Evolutionary conservation across 2,113 vertebrate species (phyloP).

Genomic region (Leucopsar rothschildi): DNA sequence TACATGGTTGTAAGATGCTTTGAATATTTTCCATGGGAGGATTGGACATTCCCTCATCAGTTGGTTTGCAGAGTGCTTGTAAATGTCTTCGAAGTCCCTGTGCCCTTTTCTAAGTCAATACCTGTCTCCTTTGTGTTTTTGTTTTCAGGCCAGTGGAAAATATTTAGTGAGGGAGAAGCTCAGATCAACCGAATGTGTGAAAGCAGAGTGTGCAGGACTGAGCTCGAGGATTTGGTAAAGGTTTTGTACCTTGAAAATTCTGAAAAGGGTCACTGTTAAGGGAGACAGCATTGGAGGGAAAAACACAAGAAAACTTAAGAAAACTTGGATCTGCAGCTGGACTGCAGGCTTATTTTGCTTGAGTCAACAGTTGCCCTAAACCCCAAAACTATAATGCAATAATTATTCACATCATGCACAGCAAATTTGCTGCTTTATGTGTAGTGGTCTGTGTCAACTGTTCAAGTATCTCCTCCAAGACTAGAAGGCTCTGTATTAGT

Average conservation of each 20-base stretch:
- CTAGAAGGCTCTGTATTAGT: conserved; percentile 47
- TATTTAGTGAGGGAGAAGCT: conserved; percentile 81
- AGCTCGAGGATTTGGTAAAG: conserved; percentile 82
- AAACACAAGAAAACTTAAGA: conserved; percentile 66
- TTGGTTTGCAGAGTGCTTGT: conserved; percentile 4
- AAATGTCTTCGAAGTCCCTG: not conserved
- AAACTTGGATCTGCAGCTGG: conserved; percentile 76
- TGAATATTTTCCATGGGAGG: conserved; percentile 39
- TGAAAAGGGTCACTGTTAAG: conserved; percentile 81
- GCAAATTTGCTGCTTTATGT: conserved; percentile 73
- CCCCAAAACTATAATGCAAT: conserved; percentile 69
- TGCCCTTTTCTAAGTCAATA: conserved; percentile 3
- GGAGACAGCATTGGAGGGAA: conserved; percentile 45
- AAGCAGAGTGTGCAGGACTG: conserved; percentile 77
- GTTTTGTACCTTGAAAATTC: conserved; percentile 81
- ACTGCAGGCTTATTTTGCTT: conserved; percentile 76
- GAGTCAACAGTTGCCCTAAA: conserved; percentile 73
- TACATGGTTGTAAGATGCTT: not conserved
- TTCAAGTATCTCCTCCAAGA: conserved; percentile 65
- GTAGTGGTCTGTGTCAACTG: conserved; percentile 67
- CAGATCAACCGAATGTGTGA: conserved; percentile 82
- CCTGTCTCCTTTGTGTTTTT: conserved; percentile 51
- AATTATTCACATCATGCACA: conserved; percentile 74
- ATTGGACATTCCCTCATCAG: not conserved
- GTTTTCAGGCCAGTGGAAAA: conserved; percentile 82